Evolutionary conservation across 2,113 vertebrate species (phyloP).

Genomic region (Mesembrinibis cayennensis): DNA sequence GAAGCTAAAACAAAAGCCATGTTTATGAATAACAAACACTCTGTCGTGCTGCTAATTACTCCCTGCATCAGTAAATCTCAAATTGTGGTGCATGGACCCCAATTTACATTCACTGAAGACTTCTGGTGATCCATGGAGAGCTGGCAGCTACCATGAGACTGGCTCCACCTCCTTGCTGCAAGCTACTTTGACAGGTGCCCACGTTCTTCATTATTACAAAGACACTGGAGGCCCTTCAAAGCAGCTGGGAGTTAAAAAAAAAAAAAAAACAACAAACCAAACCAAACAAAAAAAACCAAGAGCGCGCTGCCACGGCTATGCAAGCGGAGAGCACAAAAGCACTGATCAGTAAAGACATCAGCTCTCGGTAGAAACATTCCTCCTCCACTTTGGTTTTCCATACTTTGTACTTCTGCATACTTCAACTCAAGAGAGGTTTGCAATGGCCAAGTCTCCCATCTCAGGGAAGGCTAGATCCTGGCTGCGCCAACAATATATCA

Average conservation of each 20-base stretch:
- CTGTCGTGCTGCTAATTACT: neutral
- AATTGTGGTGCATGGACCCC: neutral
- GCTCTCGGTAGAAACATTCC: neutral
- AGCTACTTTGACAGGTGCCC: conserved; percentile 47
- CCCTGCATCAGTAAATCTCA: conserved; percentile 10
- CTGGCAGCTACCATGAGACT: neutral
- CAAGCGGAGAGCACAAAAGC: neutral
- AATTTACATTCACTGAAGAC: neutral
- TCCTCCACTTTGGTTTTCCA: neutral
- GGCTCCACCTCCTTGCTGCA: conserved; percentile 20
- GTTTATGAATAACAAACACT: conserved; percentile 31
- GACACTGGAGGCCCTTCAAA: conserved; percentile 1
- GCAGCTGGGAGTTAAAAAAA: conserved; percentile 17
- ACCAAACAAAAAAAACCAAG: neutral
- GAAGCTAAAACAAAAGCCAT: neutral
- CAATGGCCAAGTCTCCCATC: neutral
- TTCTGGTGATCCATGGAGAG: conserved; percentile 33
- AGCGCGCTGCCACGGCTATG: neutral
- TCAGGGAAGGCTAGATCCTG: neutral
- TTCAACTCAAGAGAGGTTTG: neutral
- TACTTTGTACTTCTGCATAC: neutral
- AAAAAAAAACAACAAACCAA: neutral
- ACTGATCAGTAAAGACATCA: neutral
- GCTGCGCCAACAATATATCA: neutral
- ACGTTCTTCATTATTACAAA: neutral